Evolutionary conservation across 2,113 vertebrate species (phyloP), one percentile per base, ranked within the genome.

Genomic region (Thermophis baileyi): DNA sequence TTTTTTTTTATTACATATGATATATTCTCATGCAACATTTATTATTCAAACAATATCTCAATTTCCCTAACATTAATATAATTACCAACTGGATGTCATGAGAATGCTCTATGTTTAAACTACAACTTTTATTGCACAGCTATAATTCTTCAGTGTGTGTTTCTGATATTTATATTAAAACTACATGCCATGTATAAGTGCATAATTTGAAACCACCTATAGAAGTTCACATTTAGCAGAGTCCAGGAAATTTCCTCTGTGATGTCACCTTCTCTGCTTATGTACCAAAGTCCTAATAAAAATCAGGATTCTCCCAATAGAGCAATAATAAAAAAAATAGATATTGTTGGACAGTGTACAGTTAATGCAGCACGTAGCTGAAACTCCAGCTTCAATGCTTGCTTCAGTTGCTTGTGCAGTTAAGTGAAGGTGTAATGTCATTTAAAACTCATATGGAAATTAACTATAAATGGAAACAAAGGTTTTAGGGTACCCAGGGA

Each of bases 401-500:
- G 22, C 10, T 85, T 7, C 30, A 50, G 24, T 50, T 25, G 30
- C 55, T 87, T 18, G 27, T 11, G 6, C 27, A 54, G 27, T 86
- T 60, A 35, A 22, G 12, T 85, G 69, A 89, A 49, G 91, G 57
- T 85, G 27, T 7, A 90, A 20, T 50, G 10, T 25, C 6, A 3
- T 12, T 85, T 40, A 25, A 2, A 44, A 51, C 90, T 49, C 51
- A 85, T 60, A 10, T 0, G 3, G 49, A 2, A 69, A 69, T 60
- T 22, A n/a, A 57, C 60, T 0, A 11, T 54, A 91, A 95, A 91
- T 90, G 91, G 86, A 90, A 90, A 9, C 9, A n/a, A 87, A 92
- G 93, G 90, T 96, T 96, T 96, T 92, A 35, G 89, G 94, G 92
- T 93, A 94, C 0, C 46, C 93, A 94, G 95, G 87, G 90, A 90